These are phyloP conservation scores for Troides oblongomaculatus DNA, from an alignment of 2,888 invertebrate species.

Conservation along the genomic window DNA sequence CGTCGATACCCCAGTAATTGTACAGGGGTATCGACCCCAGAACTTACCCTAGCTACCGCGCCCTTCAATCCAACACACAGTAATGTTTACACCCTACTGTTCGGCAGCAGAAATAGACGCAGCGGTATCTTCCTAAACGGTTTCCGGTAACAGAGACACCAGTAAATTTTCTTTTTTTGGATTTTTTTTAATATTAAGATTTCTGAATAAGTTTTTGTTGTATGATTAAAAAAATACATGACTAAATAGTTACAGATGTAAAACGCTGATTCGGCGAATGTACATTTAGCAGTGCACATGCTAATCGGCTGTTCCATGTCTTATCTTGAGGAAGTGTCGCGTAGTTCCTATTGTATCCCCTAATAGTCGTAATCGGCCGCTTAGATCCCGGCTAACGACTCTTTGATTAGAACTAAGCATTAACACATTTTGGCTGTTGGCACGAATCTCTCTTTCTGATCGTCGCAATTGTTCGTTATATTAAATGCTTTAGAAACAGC, in stretches of 20 bases:
- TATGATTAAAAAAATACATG: no score
- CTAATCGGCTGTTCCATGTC: constrained; percentile 26
- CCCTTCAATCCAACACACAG: no score
- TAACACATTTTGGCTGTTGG: constrained; percentile 44
- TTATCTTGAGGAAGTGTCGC: constrained; percentile 55
- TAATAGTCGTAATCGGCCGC: constrained; percentile 64
- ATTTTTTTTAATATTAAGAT: no score
- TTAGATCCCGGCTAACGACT: constrained; percentile 38
- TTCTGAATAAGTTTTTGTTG: no score
- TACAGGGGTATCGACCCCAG: no score
- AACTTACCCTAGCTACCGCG: no score
- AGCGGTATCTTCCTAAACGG: no score
- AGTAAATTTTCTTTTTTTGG: no score
- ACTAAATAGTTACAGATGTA: not conserved
- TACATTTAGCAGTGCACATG: constrained; percentile 16
- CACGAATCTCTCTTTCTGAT: constrained; percentile 32
- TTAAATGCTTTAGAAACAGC: constrained; percentile 11
- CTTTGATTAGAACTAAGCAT: constrained; percentile 46
- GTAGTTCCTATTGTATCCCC: constrained; percentile 53
- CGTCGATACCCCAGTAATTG: no score
- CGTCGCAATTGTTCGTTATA: constrained; percentile 19
- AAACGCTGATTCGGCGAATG: constrained; percentile 6
- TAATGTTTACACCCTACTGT: no score
- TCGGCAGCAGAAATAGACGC: no score
- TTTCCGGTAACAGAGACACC: no score